Base-by-base conservation (phyloP, 1,140 invertebrate genomes). In the Zaprionus capensis region DNA sequence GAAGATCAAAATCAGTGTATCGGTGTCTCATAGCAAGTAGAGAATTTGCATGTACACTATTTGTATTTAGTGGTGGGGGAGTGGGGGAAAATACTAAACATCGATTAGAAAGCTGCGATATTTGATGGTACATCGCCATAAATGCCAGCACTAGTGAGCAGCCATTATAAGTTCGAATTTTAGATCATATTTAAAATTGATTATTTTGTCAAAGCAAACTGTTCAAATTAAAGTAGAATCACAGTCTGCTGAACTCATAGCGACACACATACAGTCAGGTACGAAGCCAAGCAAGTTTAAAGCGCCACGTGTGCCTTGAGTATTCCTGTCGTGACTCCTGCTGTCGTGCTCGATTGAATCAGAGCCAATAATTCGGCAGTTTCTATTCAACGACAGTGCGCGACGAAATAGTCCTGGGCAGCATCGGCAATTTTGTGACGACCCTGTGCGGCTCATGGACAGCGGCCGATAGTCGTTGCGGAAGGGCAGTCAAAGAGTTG, bases 351-450 rank as follows among this genome's bases (percentile, higher is more conserved):
- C 71, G 83, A 86, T 87, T 87, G 83, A 87, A 87, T 87, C 83
- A 82, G 80, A 78, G 83, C 83, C 83, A 86, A 86, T 86, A 86
- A 86, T 86, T 86, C 86, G 83, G 83, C 80, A 86, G 82, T 86
- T 86, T 82, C 80, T 86, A 86, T 86, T 87, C 83, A 73, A 71
- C 72, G 76, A 58, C 82, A 84, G 69, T 84, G 73, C 82, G 64
- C 75, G 67, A 59, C 53, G 68, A 78, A 68, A 76, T 81, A 73
- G 64, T 67, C 58, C n/a, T 57, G 70, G 71, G 44, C 53, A 76
- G 36, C 68, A 68, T 70, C 67, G 76, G 64, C 75, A 84, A 68
- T 64, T 49, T 49, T 49, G 17, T 41, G 34, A 2, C 15, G 49
- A 55, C 31, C 38, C 36, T 22, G 55, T 11, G 5, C 53, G 20